A percentile compares a stretch with the other conserved stretches of the same genome.
These are phyloP conservation scores for Magallana nippona DNA, from an alignment of 2,888 invertebrate genomes.

Conservation along the genomic window DNA sequence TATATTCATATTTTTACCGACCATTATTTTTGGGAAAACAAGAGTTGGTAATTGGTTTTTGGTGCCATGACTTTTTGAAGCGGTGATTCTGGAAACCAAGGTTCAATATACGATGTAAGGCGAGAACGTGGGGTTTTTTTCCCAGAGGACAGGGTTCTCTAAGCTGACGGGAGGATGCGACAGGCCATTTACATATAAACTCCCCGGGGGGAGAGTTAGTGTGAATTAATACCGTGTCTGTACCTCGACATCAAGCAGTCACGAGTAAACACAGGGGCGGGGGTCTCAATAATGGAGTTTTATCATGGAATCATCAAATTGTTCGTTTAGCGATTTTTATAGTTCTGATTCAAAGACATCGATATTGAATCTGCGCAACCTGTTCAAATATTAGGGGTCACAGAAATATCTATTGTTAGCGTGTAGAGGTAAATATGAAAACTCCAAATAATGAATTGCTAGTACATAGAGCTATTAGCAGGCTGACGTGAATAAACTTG, in stretches of 20 bases:
- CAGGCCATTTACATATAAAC: neutral
- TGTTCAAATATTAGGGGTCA: neutral
- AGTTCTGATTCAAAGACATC: neutral
- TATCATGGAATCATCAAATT: neutral
- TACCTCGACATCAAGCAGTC: neutral
- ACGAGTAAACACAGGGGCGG: neutral
- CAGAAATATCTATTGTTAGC: too few species aligned
- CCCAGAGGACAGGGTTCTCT: neutral
- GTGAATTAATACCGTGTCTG: neutral
- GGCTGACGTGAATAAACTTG: too few species aligned
- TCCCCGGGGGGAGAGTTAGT: neutral
- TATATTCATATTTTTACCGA: too few species aligned
- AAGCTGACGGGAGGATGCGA: neutral
- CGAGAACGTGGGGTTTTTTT: too few species aligned
- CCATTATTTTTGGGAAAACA: neutral
- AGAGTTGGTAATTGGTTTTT: neutral
- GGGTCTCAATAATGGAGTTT: neutral
- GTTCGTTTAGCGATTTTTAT: neutral
- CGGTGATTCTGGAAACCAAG: neutral
- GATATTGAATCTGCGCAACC: neutral
- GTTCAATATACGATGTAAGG: neutral
- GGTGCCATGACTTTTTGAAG: neutral
- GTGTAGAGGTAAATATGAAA: too few species aligned
- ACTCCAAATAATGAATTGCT: too few species aligned
- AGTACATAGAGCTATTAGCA: too few species aligned